Evolutionary conservation across 2,113 vertebrate genomes (phyloP), one percentile per base, ranked within the genome.

Genomic region (Bucco capensis): DNA sequence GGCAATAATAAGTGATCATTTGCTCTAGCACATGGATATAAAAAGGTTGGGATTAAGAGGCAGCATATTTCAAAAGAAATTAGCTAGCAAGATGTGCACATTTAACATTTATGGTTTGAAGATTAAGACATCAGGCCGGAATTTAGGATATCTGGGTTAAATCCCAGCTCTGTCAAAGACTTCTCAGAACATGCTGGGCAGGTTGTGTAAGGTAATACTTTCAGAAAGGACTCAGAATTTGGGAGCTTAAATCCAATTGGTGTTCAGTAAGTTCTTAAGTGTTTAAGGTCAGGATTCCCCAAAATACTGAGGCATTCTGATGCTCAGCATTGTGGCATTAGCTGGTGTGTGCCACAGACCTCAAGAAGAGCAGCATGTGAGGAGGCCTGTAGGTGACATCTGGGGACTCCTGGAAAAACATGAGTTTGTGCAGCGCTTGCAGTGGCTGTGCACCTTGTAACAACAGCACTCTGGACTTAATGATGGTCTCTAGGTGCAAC

Each of bases 181-280:
- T 87, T 66, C 51, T 91, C 60, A 62, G 58, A 94, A 70, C 71
- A 82, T 74, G 33, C 78, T 79, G 57, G 84, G 54, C 53, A 83
- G 87, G 64, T 93, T 7, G 0, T 42, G 50, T 85, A 91, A 82
- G 84, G 84, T 69, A 89, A 66, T 87, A 40, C 58, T 79, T 93
- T 87, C 21, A 73, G 75, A 94, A 91, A 60, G 79, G 75, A 82
- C 58, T 92, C 22, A 12, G 87, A 81, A 93, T 86, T 93, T 89
- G 33, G 58, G 38, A 83, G 8, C n/a, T 73, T 91, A 92, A 92
- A 93, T 94, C 82, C 78, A 79, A 37, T 62, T 92, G 84, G 87
- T 49, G 81, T 92, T 47, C n/a, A 79, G 50, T 93, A 61, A 90
- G n/a, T 93, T 88, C 46, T 46, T 79, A 72, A 89, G 28, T 79